These are phyloP conservation scores for Stenopsyche tienmushanensis DNA, from an alignment of 1,140 invertebrate species.

Conservation along the genomic window DNA sequence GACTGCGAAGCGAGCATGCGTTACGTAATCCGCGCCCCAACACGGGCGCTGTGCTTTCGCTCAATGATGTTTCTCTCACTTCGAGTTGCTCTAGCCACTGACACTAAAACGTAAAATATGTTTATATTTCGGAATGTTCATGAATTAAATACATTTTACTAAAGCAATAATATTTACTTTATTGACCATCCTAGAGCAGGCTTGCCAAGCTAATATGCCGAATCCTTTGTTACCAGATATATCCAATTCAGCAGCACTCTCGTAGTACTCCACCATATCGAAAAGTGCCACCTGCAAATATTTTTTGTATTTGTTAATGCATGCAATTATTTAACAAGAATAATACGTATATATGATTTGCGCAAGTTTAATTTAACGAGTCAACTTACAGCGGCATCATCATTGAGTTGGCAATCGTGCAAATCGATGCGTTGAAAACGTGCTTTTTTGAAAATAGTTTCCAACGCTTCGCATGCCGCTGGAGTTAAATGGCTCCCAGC, in stretches of 20 bases:
- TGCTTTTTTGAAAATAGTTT: slow-evolving; percentile 47
- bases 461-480: slow-evolving; percentile 49
- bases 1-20: slow-evolving; percentile 46
- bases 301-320: slow-evolving; percentile 21
- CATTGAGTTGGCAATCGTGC: slow-evolving; percentile 67
- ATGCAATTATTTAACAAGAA: too few species aligned
- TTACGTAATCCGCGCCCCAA: slow-evolving; percentile 67
- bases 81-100: slow-evolving; percentile 70
- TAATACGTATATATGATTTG: too few species aligned
- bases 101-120: slow-evolving; percentile 55
- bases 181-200: slow-evolving; percentile 76
- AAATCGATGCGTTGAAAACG: slow-evolving; percentile 71
- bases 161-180: slow-evolving; percentile 57
- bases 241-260: slow-evolving; percentile 75
- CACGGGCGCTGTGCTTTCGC: slow-evolving; percentile 69
- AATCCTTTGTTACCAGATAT: slow-evolving; percentile 75
- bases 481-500: slow-evolving; percentile 44
- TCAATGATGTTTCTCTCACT: slow-evolving; percentile 64
- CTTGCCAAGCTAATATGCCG: slow-evolving; percentile 76
- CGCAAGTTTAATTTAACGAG: too few species aligned
- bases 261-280: slow-evolving; percentile 92
- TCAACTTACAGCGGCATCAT: slow-evolving; percentile 60
- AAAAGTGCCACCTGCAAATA: slow-evolving; percentile 68
- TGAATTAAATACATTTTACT: background rate
- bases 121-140: slow-evolving; percentile 2